A percentile compares a stretch with the other conserved stretches of the same genome.
These are phyloP conservation scores for Muscidifurax raptorellus DNA, from an alignment of 1,140 invertebrate species.

Conservation along the genomic window DNA sequence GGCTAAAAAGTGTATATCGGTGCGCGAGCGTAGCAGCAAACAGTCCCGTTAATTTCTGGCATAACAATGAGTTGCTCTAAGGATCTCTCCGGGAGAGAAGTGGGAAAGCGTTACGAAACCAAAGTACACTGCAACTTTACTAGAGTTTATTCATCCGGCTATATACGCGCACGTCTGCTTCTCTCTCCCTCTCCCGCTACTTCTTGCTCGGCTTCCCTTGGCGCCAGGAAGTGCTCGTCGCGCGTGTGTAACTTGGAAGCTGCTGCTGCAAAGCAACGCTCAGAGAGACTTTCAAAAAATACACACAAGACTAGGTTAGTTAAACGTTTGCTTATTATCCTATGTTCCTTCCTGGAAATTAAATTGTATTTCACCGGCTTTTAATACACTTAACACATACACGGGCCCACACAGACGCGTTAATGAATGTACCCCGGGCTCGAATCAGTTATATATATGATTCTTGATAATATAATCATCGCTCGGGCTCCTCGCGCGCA, in stretches of 20 bases:
- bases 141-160: constrained; percentile 27
- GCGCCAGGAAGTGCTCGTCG: not conserved
- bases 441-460: not conserved
- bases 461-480: not conserved
- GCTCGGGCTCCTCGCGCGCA: too few relatives aligned
- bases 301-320: not conserved
- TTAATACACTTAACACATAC: not conserved
- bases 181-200: not conserved
- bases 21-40: not conserved
- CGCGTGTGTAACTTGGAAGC: not conserved
- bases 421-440: not conserved
- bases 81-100: not conserved
- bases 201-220: not conserved
- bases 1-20: not conserved
- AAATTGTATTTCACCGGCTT: not conserved
- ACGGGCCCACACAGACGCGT: too few relatives aligned
- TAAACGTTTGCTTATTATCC: constrained; percentile 1
- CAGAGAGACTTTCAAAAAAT: not conserved
- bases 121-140: constrained; percentile 24
- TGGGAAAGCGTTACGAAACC: constrained; percentile 5
- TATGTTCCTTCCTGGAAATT: not conserved
- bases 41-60: constrained; percentile 18
- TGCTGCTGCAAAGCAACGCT: not conserved
- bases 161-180: not conserved
- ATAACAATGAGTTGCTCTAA: constrained; percentile 27